These are phyloP conservation scores for Rhopilema esculentum DNA, from an alignment of 30 jellyfish, hydroid and myxozoan species.

Conservation along the genomic window DNA sequence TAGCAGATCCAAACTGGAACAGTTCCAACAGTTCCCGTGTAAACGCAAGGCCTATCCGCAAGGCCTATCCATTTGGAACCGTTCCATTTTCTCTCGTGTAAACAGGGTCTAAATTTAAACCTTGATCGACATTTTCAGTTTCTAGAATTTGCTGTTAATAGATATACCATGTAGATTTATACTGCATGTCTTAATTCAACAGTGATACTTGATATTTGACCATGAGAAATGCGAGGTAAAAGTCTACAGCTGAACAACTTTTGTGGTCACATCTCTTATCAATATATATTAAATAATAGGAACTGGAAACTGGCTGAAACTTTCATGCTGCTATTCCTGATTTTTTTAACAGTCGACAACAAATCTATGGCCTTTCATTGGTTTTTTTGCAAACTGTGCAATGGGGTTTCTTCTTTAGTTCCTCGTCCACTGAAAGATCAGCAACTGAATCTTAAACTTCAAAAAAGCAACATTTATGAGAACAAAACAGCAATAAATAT, in stretches of 20 bases:
- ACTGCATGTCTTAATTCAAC: neutral
- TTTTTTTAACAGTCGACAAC: neutral
- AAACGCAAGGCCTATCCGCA: too few species aligned
- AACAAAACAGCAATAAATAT: neutral
- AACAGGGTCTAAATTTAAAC: neutral
- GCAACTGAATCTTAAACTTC: neutral
- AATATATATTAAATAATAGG: neutral
- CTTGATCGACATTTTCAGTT: neutral
- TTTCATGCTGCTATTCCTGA: neutral
- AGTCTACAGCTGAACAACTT: neutral
- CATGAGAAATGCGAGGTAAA: neutral
- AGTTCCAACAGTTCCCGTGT: too few species aligned
- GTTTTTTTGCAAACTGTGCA: slow-evolving; percentile 1
- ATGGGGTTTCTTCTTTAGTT: neutral
- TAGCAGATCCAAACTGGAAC: too few species aligned
- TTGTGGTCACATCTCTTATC: neutral
- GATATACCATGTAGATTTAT: neutral
- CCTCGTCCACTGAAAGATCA: neutral
- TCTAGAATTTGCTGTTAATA: neutral
- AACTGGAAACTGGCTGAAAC: neutral
- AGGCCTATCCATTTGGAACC: too few species aligned
- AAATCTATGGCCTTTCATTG: slow-evolving; percentile 19
- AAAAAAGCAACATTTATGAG: neutral
- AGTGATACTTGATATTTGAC: neutral
- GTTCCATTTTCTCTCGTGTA: too few species aligned